A percentile compares a stretch with the other conserved stretches of the same genome.
phyloP scores from a whole-genome alignment of 2,888 invertebrate genomes.

The Cartodere bifasciata region DNA sequence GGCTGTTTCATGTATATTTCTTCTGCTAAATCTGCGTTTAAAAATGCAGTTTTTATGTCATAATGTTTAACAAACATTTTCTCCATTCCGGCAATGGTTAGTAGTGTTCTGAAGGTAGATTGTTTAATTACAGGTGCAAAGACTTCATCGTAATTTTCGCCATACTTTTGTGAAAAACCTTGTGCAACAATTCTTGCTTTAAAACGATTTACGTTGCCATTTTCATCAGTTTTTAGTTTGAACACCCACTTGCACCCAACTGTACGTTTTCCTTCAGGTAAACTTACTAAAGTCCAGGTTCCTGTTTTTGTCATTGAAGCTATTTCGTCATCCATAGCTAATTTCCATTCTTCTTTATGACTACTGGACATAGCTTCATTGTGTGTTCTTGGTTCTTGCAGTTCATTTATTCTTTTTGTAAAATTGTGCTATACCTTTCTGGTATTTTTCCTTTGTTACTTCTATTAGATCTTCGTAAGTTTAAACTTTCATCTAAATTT shows the following conservation, averaged over 20 bases:
- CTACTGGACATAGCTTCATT: too few relatives aligned
- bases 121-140: conserved; percentile 9
- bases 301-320: too few relatives aligned
- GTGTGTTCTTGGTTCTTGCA: too few relatives aligned
- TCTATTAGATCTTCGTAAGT: too few relatives aligned
- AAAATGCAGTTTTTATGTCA: conserved; percentile 8
- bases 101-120: conserved; percentile 7
- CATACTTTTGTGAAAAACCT: conserved; percentile 10
- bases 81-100: conserved; percentile 7
- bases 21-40: conserved; percentile 7
- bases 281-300: conserved; percentile 1
- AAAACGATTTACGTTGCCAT: too few relatives aligned
- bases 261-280: neutral
- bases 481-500: too few relatives aligned
- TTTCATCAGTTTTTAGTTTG: too few relatives aligned
- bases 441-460: too few relatives aligned
- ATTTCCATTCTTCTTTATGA: too few relatives aligned
- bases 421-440: too few relatives aligned
- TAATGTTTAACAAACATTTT: conserved; percentile 4
- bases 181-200: conserved; percentile 10
- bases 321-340: too few relatives aligned
- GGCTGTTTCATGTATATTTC: conserved; percentile 9
- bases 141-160: conserved; percentile 9
- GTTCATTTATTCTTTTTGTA: too few relatives aligned
- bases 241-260: conserved; percentile 11